Evolutionary conservation across 2,113 vertebrate species (phyloP).

Genomic region (Dicentrarchus labrax): DNA sequence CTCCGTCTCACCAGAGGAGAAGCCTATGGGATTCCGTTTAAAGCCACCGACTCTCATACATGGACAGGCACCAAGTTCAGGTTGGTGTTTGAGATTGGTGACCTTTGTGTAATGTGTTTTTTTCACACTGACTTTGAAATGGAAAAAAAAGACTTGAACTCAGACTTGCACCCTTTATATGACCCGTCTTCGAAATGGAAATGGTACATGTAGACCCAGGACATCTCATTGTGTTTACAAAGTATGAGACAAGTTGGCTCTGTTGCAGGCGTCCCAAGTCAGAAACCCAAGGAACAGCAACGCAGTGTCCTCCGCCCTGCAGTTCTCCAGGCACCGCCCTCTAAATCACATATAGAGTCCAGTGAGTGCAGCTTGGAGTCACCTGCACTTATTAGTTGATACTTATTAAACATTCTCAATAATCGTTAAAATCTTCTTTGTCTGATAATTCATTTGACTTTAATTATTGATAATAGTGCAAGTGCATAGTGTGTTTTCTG

Average conservation of each 20-base stretch:
- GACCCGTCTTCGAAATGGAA: conserved; percentile 20
- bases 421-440: background rate
- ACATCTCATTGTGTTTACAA: conserved; percentile 6
- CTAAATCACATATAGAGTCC: conserved; percentile 90
- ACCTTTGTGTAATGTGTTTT: background rate
- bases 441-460: background rate
- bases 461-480: background rate
- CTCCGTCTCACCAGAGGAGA: conserved; percentile 89
- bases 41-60: conserved; percentile 98
- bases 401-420: conserved; percentile 12
- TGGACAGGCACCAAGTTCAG: conserved; percentile 97
- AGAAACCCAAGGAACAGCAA: conserved; percentile 97
- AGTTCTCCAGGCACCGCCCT: conserved; percentile 93
- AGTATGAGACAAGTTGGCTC: conserved; percentile 62
- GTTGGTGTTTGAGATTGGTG: conserved; percentile 78
- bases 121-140: conserved; percentile 8
- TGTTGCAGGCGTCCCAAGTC: conserved; percentile 94
- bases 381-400: conserved; percentile 11
- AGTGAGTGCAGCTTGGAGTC: conserved; percentile 82
- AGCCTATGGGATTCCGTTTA: conserved; percentile 94
- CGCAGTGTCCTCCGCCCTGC: conserved; percentile 97
- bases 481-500: background rate
- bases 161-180: conserved; percentile 10
- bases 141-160: background rate
- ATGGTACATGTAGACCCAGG: conserved; percentile 9